Conservation (phyloP, 2,888 invertebrate genomes). For the Criorhina ranunculi region DNA sequence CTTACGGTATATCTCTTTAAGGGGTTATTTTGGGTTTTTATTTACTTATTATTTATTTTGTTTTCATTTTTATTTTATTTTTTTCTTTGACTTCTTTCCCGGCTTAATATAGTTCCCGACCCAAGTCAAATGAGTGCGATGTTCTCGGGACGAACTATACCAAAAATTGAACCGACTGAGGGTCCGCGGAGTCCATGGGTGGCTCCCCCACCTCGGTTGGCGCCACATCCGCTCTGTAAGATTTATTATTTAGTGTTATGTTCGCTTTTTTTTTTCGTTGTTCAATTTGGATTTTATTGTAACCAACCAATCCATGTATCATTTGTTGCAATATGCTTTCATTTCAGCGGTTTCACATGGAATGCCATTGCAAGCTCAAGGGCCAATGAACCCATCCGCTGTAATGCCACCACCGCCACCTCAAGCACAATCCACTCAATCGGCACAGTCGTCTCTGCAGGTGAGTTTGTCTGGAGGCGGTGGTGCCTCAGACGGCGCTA, state of each 20-base stretch:
- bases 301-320: constrained; percentile 6
- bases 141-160: constrained; percentile 84
- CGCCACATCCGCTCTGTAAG: constrained; percentile 84
- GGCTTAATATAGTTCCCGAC: constrained; percentile 81
- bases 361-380: constrained; percentile 82
- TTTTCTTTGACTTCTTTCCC: constrained; percentile 78
- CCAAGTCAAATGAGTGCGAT: constrained; percentile 83
- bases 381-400: constrained; percentile 82
- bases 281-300: constrained; percentile 34
- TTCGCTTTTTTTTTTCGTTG: constrained; percentile 44
- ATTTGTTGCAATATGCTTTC: constrained; percentile 18
- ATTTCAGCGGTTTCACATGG: constrained; percentile 83
- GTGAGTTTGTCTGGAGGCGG: constrained; percentile 72
- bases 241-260: constrained; percentile 74
- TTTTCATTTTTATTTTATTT: constrained; percentile 61
- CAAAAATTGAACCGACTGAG: constrained; percentile 84
- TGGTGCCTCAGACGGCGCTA: constrained; percentile 77
- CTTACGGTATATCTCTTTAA: constrained; percentile 37
- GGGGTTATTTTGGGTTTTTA: constrained; percentile 62
- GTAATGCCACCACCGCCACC: constrained; percentile 83
- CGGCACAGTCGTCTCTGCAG: constrained; percentile 69
- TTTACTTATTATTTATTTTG: constrained; percentile 68
- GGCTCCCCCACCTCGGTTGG: constrained; percentile 83
- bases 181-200: constrained; percentile 83
- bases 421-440: constrained; percentile 82